phyloP scores from a whole-genome alignment of 2,888 invertebrate genomes.

The Agrotis segetum region DNA sequence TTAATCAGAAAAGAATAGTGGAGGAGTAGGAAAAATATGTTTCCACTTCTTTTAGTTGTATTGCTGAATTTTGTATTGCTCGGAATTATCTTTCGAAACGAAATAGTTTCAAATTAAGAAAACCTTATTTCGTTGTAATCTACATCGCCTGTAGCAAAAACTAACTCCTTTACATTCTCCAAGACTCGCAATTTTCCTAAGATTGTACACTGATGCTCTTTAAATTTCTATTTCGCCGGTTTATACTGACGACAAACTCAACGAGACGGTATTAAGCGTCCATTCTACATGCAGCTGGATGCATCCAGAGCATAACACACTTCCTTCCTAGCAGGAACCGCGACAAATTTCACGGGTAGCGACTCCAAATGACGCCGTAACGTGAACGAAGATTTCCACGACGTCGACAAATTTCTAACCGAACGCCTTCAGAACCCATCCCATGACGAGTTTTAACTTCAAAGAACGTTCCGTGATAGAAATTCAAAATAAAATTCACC shows the following conservation, averaged over 20 bases:
- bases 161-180: constrained; percentile 40
- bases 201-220: constrained; percentile 50
- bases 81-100: background rate
- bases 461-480: constrained; percentile 46
- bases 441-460: constrained; percentile 52
- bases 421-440: constrained; percentile 75
- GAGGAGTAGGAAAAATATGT: no score
- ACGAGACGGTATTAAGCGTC: constrained; percentile 65
- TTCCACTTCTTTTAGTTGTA: no score
- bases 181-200: constrained; percentile 58
- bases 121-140: constrained; percentile 22
- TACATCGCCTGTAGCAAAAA: constrained; percentile 13
- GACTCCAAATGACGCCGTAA: constrained; percentile 78
- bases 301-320: constrained; percentile 69
- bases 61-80: background rate
- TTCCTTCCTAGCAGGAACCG: constrained; percentile 75
- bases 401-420: constrained; percentile 81
- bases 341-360: constrained; percentile 87
- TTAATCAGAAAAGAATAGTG: no score
- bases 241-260: constrained; percentile 59
- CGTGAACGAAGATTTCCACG: constrained; percentile 82
- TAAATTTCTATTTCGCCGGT: constrained; percentile 59
- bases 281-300: constrained; percentile 70
- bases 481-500: constrained; percentile 56
- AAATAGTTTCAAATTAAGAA: constrained; percentile 35